phyloP scores from a whole-genome alignment of 2,113 vertebrate genomes.

The Platysternon megacephalum region DNA sequence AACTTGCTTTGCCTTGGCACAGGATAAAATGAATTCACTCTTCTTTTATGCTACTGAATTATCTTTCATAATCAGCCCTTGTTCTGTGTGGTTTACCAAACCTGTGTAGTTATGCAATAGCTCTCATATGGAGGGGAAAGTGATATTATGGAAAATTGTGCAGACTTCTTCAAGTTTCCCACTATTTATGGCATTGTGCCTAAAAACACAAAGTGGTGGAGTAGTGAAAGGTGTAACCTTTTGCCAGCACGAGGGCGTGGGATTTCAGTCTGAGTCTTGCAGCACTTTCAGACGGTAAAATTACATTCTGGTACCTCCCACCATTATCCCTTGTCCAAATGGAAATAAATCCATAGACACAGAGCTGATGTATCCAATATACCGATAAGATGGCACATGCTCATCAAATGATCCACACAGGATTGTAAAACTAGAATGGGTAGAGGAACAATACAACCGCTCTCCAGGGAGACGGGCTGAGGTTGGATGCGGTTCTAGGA shows the following conservation, averaged over 20 bases:
- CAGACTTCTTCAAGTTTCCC: background rate
- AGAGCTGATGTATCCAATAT: background rate
- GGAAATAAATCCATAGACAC: background rate
- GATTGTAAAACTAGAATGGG: background rate
- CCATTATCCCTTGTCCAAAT: background rate
- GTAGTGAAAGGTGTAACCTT: background rate
- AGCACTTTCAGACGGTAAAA: background rate
- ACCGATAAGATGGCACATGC: background rate
- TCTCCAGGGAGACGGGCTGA: background rate
- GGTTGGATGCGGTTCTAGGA: background rate
- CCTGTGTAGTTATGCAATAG: background rate
- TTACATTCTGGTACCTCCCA: constrained; percentile 9
- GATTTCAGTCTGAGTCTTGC: background rate
- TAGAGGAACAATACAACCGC: background rate
- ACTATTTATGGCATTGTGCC: background rate
- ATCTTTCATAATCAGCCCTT: background rate
- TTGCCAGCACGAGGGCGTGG: background rate
- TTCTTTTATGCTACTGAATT: background rate
- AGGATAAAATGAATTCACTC: background rate
- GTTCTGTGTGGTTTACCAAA: background rate
- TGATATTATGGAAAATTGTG: background rate
- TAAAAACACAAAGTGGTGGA: background rate
- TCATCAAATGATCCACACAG: background rate
- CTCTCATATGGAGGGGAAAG: constrained; percentile 1
- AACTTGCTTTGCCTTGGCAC: background rate